phyloP scores from a whole-genome alignment of 1,140 invertebrate genomes.

The Hyles euphorbiae region DNA sequence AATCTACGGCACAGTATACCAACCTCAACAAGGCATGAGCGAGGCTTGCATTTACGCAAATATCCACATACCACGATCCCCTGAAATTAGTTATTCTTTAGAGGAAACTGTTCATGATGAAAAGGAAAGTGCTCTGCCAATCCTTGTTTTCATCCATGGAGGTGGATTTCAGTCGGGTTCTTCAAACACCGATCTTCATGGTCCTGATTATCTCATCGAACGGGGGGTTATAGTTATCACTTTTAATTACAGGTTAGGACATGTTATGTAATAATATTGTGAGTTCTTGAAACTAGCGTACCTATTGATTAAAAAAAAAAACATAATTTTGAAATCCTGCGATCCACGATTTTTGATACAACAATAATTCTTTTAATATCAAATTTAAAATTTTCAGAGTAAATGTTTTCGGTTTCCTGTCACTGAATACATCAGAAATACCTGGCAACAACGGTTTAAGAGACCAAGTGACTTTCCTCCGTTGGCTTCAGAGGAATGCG shows the following conservation, averaged over 20 bases:
- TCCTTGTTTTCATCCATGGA: slow-evolving; percentile 83
- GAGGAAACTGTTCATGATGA: background rate
- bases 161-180: slow-evolving; percentile 81
- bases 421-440: slow-evolving; percentile 72
- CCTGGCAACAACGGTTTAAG: slow-evolving; percentile 83
- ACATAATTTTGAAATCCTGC: too few relatives aligned
- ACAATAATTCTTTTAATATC: too few relatives aligned
- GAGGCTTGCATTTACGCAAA: slow-evolving; percentile 58
- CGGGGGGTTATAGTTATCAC: slow-evolving; percentile 81
- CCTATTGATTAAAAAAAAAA: too few relatives aligned
- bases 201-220: slow-evolving; percentile 79
- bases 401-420: slow-evolving; percentile 75
- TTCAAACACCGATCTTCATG: slow-evolving; percentile 73
- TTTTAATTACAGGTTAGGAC: slow-evolving; percentile 78
- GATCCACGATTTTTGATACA: too few relatives aligned
- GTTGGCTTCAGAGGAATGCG: slow-evolving; percentile 81
- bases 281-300: too few relatives aligned
- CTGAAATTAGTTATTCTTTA: slow-evolving; percentile 17
- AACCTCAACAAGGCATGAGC: slow-evolving; percentile 29
- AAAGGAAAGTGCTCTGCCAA: slow-evolving; percentile 72
- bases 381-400: slow-evolving; percentile 34
- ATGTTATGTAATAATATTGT: too few relatives aligned
- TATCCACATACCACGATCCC: slow-evolving; percentile 40
- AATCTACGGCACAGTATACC: slow-evolving; percentile 35
- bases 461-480: slow-evolving; percentile 79